Evolutionary conservation across 2,797 vertebrate species (phyloP), one percentile per base, ranked within the genome.

Genomic region (Neomorphus geoffroyi): DNA sequence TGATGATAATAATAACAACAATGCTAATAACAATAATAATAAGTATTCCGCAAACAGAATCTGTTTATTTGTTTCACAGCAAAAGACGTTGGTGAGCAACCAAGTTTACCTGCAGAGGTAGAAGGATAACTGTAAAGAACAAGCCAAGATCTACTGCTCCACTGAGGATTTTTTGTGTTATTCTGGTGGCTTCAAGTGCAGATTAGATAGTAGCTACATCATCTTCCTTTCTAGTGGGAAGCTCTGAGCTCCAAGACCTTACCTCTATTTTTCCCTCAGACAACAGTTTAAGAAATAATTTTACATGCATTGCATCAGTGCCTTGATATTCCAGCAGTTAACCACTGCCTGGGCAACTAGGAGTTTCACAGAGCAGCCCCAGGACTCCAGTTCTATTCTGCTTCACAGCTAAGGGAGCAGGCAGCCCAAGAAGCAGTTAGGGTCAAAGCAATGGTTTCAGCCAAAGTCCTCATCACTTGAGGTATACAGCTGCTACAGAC

Each of bases 41-140:
- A 41, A 79, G 13, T 28, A 86, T 75, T 81, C 74, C 30, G 71
- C 85, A 95, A 89, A 82, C 43, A 83, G 75, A 92, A 94, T 84
- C 78, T 80, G 33, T 90, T 86, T 79, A 79, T 88, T 54, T 89
- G 50, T 86, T 88, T 92, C 77, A 88, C 73, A 80, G 70, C n/a
- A 94, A 92, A 94, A 94, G 51, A 87, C 72, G 80, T 72, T 13
- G 8, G 33, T 45, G 51, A 92, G 78, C n/a, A 93, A 69, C 13
- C 53, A 90, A 75, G 75, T 78, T 91, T 91, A 90, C 45, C 54
- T 35, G 74, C n/a, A 72, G n/a, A 80, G 73, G 21, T 11, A 84
- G 39, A 89, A 93, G 43, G 27, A 74, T 70, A 80, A 74, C 6
- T 71, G 13, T 66, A 84, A 82, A 85, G 33, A 92, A 92, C 71